These are phyloP conservation scores for Macrophya alboannulata DNA, from an alignment of 2,888 invertebrate genomes.

Conservation along the genomic window DNA sequence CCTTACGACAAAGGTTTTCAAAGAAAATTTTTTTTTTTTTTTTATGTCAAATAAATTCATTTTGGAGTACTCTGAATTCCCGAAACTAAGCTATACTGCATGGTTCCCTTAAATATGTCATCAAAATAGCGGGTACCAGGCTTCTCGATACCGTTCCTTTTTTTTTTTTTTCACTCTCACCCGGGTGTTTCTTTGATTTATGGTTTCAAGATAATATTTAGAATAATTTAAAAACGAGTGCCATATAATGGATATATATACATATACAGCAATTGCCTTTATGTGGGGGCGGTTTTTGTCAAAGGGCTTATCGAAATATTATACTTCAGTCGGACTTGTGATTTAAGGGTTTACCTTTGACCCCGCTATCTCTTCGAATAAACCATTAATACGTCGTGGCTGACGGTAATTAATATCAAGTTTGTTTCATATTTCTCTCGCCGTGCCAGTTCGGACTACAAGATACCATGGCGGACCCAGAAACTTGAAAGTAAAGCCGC, in stretches of 20 bases:
- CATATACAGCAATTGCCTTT: neutral
- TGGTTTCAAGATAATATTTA: conserved; percentile 11
- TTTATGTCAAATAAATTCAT: no score
- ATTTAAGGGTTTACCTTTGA: conserved; percentile 54
- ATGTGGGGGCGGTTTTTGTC: conserved; percentile 15
- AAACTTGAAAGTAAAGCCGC: conserved; percentile 44
- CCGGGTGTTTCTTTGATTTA: neutral
- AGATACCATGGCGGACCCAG: conserved; percentile 6
- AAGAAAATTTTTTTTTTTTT: no score
- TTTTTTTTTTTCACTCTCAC: neutral
- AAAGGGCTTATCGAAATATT: conserved; percentile 41
- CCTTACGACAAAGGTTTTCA: no score
- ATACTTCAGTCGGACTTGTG: conserved; percentile 16
- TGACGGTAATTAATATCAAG: conserved; percentile 57
- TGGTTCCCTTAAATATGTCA: conserved; percentile 1
- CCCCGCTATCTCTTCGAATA: conserved; percentile 50
- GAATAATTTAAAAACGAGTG: neutral
- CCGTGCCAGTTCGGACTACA: conserved; percentile 39
- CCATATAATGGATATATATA: conserved; percentile 9
- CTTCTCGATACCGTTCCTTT: neutral
- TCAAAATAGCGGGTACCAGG: neutral
- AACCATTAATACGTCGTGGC: conserved; percentile 55
- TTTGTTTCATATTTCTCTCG: conserved; percentile 57
- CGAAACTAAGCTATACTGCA: no score
- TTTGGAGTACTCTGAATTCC: no score